Percentiles rank a stretch among this genome's conserved stretches.
Conservation (phyloP, 2,113 vertebrate genomes). For the Rhynchomys soricoides region DNA sequence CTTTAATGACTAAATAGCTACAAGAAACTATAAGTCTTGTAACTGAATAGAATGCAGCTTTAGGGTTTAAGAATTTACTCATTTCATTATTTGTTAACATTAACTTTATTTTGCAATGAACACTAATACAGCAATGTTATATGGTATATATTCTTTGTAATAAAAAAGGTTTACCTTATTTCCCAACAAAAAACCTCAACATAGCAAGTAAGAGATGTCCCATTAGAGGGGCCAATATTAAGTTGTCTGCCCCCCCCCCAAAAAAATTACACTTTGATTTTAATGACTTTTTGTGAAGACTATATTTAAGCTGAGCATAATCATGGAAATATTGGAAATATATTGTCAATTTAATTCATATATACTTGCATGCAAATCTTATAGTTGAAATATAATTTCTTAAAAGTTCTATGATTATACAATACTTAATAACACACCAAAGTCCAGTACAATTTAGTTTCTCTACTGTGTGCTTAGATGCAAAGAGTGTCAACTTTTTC, state of each 20-base stretch:
- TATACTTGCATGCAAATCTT: background rate
- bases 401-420: background rate
- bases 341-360: conserved; percentile 36
- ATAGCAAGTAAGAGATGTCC: background rate
- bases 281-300: background rate
- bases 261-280: conserved; percentile 26
- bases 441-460: background rate
- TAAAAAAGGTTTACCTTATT: background rate
- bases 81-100: background rate
- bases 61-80: conserved; percentile 2
- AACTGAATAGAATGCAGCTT: background rate
- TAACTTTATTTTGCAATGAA: conserved; percentile 43
- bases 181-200: background rate
- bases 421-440: background rate
- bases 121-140: background rate
- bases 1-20: background rate
- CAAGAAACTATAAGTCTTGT: background rate
- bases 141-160: background rate
- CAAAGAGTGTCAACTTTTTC: background rate
- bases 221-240: background rate
- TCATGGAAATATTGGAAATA: conserved; percentile 37
- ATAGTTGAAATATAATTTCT: conserved; percentile 28
- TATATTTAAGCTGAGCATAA: background rate
- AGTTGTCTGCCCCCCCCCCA: background rate
- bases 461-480: background rate